phyloP scores from a whole-genome alignment of 2,797 vertebrate genomes.

The Anguilla marmorata region DNA sequence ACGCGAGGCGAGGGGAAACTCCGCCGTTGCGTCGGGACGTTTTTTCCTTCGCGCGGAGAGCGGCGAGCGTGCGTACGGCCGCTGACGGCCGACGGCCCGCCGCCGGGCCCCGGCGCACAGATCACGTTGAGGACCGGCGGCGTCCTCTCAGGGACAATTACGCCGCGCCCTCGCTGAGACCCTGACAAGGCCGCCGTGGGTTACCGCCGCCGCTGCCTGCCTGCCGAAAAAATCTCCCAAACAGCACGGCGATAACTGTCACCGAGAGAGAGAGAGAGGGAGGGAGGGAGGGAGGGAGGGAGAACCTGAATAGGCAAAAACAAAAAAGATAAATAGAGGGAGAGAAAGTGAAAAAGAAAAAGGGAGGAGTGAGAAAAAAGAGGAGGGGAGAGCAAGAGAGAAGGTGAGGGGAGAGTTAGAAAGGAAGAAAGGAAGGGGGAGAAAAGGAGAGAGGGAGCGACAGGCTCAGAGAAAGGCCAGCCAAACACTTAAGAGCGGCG shows the following conservation, averaged over 20 bases:
- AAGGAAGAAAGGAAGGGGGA: not conserved
- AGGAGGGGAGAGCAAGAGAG: no score
- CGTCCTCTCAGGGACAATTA: conserved; percentile 77
- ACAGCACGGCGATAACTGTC: conserved; percentile 49
- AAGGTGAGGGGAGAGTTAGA: not conserved
- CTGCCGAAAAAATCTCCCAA: conserved; percentile 70
- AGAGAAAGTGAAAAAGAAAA: not conserved
- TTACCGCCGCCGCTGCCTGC: conserved; percentile 71
- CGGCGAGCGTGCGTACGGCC: not conserved
- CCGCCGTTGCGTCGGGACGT: not conserved
- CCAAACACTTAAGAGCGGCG: conserved; percentile 51
- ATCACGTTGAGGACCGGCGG: conserved; percentile 67
- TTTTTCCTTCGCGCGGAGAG: not conserved
- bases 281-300: not conserved
- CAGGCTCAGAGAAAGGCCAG: not conserved
- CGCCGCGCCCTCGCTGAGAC: conserved; percentile 75
- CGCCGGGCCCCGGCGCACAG: not conserved
- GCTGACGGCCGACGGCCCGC: not conserved
- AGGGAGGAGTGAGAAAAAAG: not conserved
- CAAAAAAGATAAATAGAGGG: not conserved
- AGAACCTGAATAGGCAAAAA: not conserved
- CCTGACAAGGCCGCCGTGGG: conserved; percentile 72
- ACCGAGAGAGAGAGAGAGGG: conserved; percentile 26
- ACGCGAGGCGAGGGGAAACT: not conserved
- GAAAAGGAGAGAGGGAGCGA: not conserved